Percentiles rank a stretch among this genome's conserved stretches.
Conservation (phyloP, 2,797 vertebrate genomes). For the Tarsius wallacei region DNA sequence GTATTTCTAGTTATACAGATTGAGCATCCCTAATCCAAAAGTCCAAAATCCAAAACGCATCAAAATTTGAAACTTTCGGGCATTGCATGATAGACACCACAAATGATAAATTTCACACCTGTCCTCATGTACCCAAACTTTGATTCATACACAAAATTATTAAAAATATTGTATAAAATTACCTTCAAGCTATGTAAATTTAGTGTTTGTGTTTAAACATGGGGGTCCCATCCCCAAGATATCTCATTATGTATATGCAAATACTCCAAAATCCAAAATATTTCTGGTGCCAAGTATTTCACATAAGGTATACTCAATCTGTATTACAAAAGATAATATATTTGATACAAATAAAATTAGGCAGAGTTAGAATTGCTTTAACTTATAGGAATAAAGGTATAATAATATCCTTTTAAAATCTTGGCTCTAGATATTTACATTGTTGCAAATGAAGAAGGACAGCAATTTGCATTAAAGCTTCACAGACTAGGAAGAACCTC, state of each 20-base stretch:
- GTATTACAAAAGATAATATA: constrained; percentile 2
- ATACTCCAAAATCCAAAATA: neutral
- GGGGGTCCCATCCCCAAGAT: neutral
- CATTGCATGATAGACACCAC: neutral
- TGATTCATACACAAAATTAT: no score
- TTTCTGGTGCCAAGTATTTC: neutral
- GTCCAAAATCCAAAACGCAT: neutral
- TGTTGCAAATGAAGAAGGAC: constrained; percentile 95
- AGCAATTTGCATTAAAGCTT: constrained; percentile 96
- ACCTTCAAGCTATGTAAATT: neutral
- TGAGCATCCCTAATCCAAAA: neutral
- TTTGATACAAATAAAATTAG: constrained; percentile 34
- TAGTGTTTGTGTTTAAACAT: neutral
- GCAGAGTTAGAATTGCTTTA: constrained; percentile 47
- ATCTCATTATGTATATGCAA: neutral
- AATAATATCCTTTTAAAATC: constrained; percentile 40
- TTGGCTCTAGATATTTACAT: constrained; percentile 96
- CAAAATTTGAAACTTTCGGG: neutral
- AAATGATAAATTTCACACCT: neutral
- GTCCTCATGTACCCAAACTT: neutral
- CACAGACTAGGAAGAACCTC: constrained; percentile 97
- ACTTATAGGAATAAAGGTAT: neutral
- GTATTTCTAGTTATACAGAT: neutral
- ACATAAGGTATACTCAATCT: neutral
- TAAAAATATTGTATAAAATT: no score